phyloP scores from a whole-genome alignment of 2,113 vertebrate genomes.

The Puma concolor region DNA sequence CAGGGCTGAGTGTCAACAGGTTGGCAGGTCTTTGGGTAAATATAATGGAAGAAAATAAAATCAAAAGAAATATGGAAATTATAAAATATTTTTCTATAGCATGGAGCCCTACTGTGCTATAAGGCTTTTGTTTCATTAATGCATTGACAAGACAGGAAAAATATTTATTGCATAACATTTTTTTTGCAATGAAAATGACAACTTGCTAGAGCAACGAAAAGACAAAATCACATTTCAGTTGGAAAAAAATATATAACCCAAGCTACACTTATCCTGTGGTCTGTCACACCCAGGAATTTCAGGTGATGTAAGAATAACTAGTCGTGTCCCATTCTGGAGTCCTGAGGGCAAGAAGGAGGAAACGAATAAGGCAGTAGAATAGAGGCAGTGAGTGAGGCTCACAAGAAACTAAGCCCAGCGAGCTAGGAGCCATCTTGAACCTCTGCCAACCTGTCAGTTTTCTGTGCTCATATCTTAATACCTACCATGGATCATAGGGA shows the following conservation, averaged over 20 bases:
- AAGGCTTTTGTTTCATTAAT: conserved; percentile 81
- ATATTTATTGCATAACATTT: conserved; percentile 76
- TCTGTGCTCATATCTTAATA: not conserved
- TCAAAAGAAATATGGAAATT: not conserved
- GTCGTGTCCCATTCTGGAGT: not conserved
- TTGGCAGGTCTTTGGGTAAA: not conserved
- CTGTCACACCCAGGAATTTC: conserved; percentile 23
- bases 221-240: conserved; percentile 62
- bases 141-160: conserved; percentile 81
- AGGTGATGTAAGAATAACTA: not conserved
- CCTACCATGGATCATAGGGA: not conserved
- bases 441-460: not conserved
- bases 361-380: not conserved
- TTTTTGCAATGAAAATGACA: conserved; percentile 81
- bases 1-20: not conserved
- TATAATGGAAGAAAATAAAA: not conserved
- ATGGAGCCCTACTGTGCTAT: not conserved
- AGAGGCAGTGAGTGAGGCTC: not conserved
- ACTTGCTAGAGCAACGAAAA: conserved; percentile 76
- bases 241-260: conserved; percentile 13
- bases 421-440: not conserved
- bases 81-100: not conserved
- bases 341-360: not conserved
- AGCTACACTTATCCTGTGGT: not conserved
- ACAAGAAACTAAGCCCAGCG: not conserved